A percentile compares a stretch with the other conserved stretches of the same genome.
Evolutionary conservation across 2,797 vertebrate species (phyloP).

Genomic region (Falco columbarius): DNA sequence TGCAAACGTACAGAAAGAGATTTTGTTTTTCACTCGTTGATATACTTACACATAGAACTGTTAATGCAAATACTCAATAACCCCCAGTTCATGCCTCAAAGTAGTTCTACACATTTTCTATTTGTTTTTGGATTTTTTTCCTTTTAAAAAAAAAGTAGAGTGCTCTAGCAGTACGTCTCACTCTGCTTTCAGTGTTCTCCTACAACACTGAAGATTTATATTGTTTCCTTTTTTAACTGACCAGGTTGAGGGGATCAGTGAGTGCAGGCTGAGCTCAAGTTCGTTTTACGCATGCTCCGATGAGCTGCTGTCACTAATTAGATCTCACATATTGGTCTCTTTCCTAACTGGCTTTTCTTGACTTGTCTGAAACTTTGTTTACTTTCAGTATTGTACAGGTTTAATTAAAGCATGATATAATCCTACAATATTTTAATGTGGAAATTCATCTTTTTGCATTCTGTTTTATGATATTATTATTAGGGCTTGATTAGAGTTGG

Average conservation of each 20-base stretch:
- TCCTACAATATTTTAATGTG: neutral
- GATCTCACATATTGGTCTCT: neutral
- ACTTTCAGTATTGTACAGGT: neutral
- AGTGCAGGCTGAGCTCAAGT: rapidly evolving
- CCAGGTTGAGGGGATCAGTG: rapidly evolving
- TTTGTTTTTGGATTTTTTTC: neutral
- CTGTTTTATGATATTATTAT: no score
- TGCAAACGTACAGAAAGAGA: neutral
- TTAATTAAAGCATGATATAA: neutral
- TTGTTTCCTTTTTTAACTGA: neutral
- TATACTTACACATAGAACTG: neutral
- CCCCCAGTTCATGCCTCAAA: rapidly evolving
- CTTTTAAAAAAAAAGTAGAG: neutral
- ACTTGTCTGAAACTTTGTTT: neutral
- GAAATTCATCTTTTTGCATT: neutral
- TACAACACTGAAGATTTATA: no score
- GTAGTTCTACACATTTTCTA: rapidly evolving
- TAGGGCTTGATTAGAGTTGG: neutral
- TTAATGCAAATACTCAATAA: neutral
- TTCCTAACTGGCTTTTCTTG: neutral
- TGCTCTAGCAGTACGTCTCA: no score
- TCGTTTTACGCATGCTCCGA: rapidly evolving
- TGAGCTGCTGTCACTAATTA: neutral
- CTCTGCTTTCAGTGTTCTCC: no score
- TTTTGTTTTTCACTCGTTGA: neutral